Evolutionary conservation across 2,888 invertebrate genomes (phyloP).

Genomic region (Limnephilus auricula): DNA sequence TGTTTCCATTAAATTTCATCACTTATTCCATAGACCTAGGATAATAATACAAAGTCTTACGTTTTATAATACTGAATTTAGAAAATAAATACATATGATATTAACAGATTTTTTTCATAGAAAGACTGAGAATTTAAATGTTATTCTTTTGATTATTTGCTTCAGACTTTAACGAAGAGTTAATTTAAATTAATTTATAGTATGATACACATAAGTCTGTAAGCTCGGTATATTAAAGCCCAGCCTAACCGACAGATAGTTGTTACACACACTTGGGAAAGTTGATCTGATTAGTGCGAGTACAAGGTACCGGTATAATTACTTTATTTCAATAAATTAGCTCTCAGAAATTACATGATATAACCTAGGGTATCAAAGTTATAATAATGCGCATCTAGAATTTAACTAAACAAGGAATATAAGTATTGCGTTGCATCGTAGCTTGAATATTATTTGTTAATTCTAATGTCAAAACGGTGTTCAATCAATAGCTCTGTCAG

Average conservation of each 20-base stretch:
- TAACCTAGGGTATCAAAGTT: background rate
- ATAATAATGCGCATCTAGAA: background rate
- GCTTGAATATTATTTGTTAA: background rate
- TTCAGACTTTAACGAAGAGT: background rate
- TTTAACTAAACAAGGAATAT: background rate
- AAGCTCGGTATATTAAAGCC: background rate
- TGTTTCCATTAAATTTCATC: background rate
- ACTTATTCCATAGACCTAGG: background rate
- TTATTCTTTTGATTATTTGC: constrained; percentile 2
- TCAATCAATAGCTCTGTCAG: background rate
- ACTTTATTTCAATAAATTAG: background rate
- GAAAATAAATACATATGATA: background rate
- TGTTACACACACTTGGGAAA: background rate
- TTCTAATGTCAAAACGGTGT: no score
- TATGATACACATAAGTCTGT: background rate
- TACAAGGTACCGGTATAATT: background rate
- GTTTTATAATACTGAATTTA: background rate
- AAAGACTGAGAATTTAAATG: background rate
- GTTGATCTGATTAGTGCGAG: background rate
- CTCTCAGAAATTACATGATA: background rate
- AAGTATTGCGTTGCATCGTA: background rate
- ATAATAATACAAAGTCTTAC: background rate
- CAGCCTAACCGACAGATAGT: background rate
- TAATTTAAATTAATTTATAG: background rate
- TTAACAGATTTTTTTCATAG: background rate